These are phyloP conservation scores for Ancistrus triradiatus DNA, from an alignment of 2,113 vertebrate genomes.

Conservation along the genomic window DNA sequence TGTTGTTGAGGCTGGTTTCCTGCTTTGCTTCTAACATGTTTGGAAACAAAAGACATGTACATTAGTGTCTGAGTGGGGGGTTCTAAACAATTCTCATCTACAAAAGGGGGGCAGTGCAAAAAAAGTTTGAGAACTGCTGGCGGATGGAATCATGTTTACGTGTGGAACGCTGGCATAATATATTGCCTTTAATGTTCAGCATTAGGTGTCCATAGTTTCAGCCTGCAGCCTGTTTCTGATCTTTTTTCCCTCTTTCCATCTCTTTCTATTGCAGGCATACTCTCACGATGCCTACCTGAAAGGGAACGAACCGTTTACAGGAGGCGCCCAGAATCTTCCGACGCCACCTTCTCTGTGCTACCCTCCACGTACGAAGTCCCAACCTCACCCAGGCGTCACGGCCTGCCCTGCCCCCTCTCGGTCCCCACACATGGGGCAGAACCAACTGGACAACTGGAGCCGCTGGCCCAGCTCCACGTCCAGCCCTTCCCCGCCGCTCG, in stretches of 20 bases:
- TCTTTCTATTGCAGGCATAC: constrained; percentile 74
- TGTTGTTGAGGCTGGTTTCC: no score
- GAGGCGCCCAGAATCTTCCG: constrained; percentile 86
- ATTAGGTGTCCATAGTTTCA: no score
- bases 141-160: no score
- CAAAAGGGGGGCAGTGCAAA: no score
- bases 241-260: not conserved
- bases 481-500: constrained; percentile 66
- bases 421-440: constrained; percentile 62
- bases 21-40: no score
- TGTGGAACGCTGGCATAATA: no score
- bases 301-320: constrained; percentile 85
- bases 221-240: not conserved
- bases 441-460: constrained; percentile 70
- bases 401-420: constrained; percentile 46
- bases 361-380: constrained; percentile 72
- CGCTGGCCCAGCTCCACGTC: constrained; percentile 63
- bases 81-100: no score
- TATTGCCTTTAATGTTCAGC: no score
- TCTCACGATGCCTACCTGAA: constrained; percentile 95
- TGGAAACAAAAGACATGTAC: no score
- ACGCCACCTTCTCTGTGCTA: constrained; percentile 88
- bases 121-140: no score
- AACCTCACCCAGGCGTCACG: constrained; percentile 56
- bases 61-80: no score